Conservation (phyloP, 1,140 invertebrate species). For the Fopius arisanus region DNA sequence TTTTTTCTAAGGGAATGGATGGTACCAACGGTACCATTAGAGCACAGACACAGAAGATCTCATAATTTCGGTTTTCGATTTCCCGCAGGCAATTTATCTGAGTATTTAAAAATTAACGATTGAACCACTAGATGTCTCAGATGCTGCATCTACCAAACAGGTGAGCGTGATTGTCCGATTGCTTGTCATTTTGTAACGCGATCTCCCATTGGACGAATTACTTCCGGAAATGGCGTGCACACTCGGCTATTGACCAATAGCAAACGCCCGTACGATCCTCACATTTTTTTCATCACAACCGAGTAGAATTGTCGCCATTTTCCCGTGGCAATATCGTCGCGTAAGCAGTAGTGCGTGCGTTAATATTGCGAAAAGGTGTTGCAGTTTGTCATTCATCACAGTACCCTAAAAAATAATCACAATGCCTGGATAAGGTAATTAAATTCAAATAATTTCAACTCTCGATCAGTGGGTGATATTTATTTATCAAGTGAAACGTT, state of each 20-base stretch:
- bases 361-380: not conserved
- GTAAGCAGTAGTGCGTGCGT: slow-evolving; percentile 6
- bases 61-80: no score
- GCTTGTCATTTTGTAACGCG: not conserved
- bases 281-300: not conserved
- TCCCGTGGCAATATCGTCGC: not conserved
- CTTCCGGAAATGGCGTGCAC: not conserved
- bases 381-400: not conserved
- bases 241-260: not conserved
- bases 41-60: no score
- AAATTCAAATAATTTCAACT: not conserved
- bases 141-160: not conserved
- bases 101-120: not conserved
- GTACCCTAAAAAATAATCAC: not conserved
- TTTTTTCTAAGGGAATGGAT: no score
- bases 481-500: not conserved
- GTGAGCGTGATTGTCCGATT: not conserved
- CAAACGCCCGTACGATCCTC: not conserved
- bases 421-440: slow-evolving; percentile 6
- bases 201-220: not conserved
- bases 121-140: not conserved
- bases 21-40: no score
- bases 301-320: not conserved
- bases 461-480: not conserved
- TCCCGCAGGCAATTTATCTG: no score